Conservation (phyloP, 2,888 invertebrate genomes). For the Geophilus truncorum region DNA sequence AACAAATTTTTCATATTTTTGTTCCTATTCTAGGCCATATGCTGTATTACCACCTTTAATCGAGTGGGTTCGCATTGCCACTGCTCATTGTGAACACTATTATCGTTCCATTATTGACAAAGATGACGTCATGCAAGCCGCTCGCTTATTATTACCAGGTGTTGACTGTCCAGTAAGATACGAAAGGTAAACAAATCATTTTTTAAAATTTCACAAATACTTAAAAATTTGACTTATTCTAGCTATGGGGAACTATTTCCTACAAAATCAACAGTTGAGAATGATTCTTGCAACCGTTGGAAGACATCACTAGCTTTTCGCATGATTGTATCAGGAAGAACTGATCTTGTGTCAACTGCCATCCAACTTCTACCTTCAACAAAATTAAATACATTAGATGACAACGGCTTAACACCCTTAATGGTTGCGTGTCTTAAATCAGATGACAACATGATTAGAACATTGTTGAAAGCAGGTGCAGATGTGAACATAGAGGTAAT, state of each 20-base stretch:
- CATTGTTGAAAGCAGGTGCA: slow-evolving; percentile 70
- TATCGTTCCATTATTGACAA: slow-evolving; percentile 71
- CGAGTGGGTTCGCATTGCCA: slow-evolving; percentile 82
- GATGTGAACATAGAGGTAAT: slow-evolving; percentile 66
- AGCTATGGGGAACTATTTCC: neutral
- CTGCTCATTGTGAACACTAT: slow-evolving; percentile 75
- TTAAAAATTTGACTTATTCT: neutral
- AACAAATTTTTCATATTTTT: too few relatives aligned
- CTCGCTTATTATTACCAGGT: slow-evolving; percentile 74
- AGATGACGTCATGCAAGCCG: slow-evolving; percentile 84
- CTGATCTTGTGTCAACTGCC: slow-evolving; percentile 72
- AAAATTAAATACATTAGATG: slow-evolving; percentile 71
- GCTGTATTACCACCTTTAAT: slow-evolving; percentile 81
- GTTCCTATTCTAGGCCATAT: slow-evolving; percentile 65
- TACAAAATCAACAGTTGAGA: neutral
- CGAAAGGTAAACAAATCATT: slow-evolving; percentile 54
- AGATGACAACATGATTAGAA: slow-evolving; percentile 69
- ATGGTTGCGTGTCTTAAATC: slow-evolving; percentile 77
- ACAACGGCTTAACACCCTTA: slow-evolving; percentile 71
- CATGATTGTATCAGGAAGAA: slow-evolving; percentile 70
- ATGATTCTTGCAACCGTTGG: neutral
- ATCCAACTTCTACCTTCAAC: slow-evolving; percentile 66
- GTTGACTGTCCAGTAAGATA: slow-evolving; percentile 82
- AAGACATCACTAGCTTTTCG: slow-evolving; percentile 62
- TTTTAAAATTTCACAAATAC: neutral